Base-by-base conservation (phyloP, 2,888 invertebrate species). In the Lasius platythorax region DNA sequence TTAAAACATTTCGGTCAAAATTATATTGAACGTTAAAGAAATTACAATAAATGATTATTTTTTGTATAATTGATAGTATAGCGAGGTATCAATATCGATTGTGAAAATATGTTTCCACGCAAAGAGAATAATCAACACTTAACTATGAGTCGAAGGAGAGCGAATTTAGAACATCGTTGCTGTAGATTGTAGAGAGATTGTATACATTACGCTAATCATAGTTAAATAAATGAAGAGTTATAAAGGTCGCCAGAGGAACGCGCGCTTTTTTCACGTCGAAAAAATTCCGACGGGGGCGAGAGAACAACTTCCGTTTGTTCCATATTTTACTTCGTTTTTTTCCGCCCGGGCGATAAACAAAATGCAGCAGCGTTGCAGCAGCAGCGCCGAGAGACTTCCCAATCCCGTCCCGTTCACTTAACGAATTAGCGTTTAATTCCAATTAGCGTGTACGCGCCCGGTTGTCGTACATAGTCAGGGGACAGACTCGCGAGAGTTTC, bases 371-470 rank as follows among this genome's bases (percentile, higher is more conserved):
- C 76, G 37, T 37, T 61, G 46, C 43, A 30, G 63, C 76, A 23
- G n/a, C 23, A 23, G 15, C 12, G 8, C 43, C 43, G 18, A 12
- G 11, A 12, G 28, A 8, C 0, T 28, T 63, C 46, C 73, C 50
- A 73, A 73, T 81, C 3, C 61, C 8, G 28, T 79, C 43, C 9
- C 40, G 61, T 63, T 73, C 73, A 50, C 73, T 81, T 46, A 73
- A 81, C 73, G 46, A 81, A 81, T 81, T 73, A 81, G 73, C 73
- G 79, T 81, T 81, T 81, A 81, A 73, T 81, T 81, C 46, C 46
- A 73, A 81, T 63, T 81, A 81, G 43, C 73, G 58, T 28, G 46
- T 61, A 37, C 61, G 43, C 28, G 50, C 50, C 50, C 50, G 56
- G 28, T 46, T 66, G 73, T 73, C 61, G 72, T 58, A 37, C 37